phyloP scores from a whole-genome alignment of 2,797 vertebrate species.

The Eulemur coronatus region DNA sequence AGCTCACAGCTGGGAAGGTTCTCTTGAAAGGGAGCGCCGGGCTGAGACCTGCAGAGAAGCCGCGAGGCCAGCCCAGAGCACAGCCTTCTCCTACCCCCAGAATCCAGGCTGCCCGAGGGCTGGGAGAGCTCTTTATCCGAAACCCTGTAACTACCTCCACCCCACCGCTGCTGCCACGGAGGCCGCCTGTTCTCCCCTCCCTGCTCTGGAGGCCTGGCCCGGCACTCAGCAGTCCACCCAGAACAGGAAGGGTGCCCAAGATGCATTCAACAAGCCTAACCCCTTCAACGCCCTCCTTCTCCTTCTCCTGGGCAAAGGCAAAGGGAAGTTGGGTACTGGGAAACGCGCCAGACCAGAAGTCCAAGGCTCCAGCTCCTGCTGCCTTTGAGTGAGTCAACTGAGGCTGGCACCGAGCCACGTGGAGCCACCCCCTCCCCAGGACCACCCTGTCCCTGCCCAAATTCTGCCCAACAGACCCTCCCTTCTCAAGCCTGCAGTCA shows the following conservation, averaged over 20 bases:
- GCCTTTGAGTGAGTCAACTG: not conserved
- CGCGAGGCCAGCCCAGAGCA: not conserved
- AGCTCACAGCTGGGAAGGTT: not conserved
- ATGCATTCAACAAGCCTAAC: not conserved
- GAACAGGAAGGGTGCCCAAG: not conserved
- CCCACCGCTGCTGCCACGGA: no score
- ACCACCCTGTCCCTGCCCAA: no score
- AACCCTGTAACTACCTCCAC: no score
- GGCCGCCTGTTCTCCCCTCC: not conserved
- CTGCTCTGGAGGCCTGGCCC: not conserved
- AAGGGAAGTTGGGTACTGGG: fast-evolving
- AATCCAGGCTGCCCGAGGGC: not conserved
- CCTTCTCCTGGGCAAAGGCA: not conserved
- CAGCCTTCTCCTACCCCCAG: not conserved
- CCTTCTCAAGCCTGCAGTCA: not conserved
- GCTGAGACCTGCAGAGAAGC: not conserved
- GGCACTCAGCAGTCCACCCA: not conserved
- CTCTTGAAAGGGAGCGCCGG: not conserved
- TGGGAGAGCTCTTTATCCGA: not conserved
- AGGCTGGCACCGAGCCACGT: not conserved
- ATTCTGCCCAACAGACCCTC: not conserved
- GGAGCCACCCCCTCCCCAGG: not conserved
- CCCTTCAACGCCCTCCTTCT: not conserved
- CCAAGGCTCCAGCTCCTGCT: not conserved
- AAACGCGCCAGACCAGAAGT: not conserved